Percentiles rank a stretch among this genome's conserved stretches.
phyloP scores from a whole-genome alignment of 2,888 invertebrate genomes.

The Caenorhabditis virilis region DNA sequence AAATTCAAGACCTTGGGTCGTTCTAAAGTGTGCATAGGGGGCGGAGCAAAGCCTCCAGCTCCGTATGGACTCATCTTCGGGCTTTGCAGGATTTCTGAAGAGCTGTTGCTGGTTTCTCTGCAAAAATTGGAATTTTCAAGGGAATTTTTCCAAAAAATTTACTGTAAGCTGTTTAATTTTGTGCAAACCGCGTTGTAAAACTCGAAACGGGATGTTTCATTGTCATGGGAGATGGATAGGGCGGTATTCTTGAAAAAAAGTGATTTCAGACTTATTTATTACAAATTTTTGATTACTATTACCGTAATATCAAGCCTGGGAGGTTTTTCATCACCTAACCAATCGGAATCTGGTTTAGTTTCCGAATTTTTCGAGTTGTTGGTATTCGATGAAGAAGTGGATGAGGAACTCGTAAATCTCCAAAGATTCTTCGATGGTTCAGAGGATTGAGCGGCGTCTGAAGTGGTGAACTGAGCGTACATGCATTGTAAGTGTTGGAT shows the following conservation, averaged over 20 bases:
- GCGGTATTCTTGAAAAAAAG: not conserved
- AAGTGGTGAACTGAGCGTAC: not conserved
- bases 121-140: not conserved
- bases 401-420: too few relatives aligned
- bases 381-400: too few relatives aligned
- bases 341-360: not conserved
- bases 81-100: not conserved
- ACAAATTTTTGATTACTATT: not conserved
- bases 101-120: not conserved
- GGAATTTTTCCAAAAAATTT: not conserved
- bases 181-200: slow-evolving; percentile 29
- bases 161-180: slow-evolving; percentile 17
- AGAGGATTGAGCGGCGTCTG: too few relatives aligned
- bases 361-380: not conserved
- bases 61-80: slow-evolving; percentile 26
- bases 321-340: not conserved
- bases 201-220: slow-evolving; percentile 19
- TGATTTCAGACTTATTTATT: not conserved
- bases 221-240: slow-evolving; percentile 22
- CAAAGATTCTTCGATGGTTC: too few relatives aligned
- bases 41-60: slow-evolving; percentile 40
- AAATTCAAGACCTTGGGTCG: slow-evolving; percentile 13
- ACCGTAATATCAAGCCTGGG: not conserved
- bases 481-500: not conserved
- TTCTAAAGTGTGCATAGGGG: slow-evolving; percentile 11